Percentiles rank a stretch among this genome's conserved stretches.
Conservation (phyloP, 2,888 invertebrate species). For the Sesamia inferens region DNA sequence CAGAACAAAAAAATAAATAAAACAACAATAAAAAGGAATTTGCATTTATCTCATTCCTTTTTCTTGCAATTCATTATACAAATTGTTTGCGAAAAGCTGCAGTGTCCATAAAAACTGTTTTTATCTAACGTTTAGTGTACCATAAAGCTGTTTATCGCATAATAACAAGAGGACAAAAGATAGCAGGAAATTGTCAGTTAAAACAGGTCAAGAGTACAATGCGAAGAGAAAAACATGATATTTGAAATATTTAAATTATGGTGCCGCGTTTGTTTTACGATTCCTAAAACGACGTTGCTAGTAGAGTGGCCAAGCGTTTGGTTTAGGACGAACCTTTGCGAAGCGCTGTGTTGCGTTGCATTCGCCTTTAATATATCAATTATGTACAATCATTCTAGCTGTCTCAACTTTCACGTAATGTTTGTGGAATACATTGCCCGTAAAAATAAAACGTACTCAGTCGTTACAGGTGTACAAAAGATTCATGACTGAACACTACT, state of each 20-base stretch:
- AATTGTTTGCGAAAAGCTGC: conserved; percentile 46
- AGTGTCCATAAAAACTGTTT: conserved; percentile 52
- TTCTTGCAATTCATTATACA: conserved; percentile 52
- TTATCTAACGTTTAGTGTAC: conserved; percentile 44
- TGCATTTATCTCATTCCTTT: conserved; percentile 36
- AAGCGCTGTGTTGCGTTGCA: neutral
- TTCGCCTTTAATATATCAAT: neutral
- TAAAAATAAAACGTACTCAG: too few relatives aligned
- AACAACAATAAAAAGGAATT: conserved; percentile 38
- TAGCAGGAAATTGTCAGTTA: conserved; percentile 42
- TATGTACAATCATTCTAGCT: too few relatives aligned
- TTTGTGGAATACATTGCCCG: too few relatives aligned
- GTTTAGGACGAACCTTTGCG: neutral
- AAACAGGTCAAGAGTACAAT: conserved; percentile 51
- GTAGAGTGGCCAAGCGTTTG: conserved; percentile 33
- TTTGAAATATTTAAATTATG: conserved; percentile 58
- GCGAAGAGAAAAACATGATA: conserved; percentile 53
- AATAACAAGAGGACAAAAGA: conserved; percentile 50
- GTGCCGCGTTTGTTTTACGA: conserved; percentile 61
- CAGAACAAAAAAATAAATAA: conserved; percentile 13
- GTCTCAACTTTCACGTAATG: too few relatives aligned
- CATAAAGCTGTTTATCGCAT: conserved; percentile 53
- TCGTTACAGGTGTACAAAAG: too few relatives aligned
- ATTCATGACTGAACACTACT: too few relatives aligned
- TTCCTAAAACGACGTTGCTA: conserved; percentile 47